Conservation (phyloP, 2,797 vertebrate genomes). For the Chanos chanos region DNA sequence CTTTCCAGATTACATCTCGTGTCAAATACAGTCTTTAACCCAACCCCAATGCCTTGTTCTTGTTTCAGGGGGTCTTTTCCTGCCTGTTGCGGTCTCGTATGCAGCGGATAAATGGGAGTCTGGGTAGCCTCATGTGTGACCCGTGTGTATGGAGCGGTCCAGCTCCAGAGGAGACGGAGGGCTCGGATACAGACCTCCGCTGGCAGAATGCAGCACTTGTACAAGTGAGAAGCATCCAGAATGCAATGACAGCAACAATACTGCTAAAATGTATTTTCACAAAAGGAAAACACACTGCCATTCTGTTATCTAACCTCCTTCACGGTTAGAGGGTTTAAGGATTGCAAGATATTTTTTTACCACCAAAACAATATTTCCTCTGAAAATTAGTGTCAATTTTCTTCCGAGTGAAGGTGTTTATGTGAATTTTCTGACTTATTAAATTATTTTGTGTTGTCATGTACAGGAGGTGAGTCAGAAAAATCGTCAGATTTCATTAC, state of each 20-base stretch:
- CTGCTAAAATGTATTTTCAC: no score
- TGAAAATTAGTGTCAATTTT: no score
- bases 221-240: conserved; percentile 61
- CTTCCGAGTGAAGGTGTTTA: background rate
- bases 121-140: conserved; percentile 68
- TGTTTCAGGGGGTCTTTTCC: conserved; percentile 23
- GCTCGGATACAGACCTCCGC: conserved; percentile 63
- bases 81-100: conserved; percentile 63
- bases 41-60: background rate
- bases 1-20: no score
- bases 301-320: no score
- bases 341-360: no score
- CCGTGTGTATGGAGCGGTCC: conserved; percentile 50
- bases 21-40: no score
- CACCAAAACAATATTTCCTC: no score
- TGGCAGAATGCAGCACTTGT: conserved; percentile 66
- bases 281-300: no score
- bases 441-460: background rate
- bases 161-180: conserved; percentile 38
- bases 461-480: conserved; percentile 63
- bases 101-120: conserved; percentile 65
- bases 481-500: conserved; percentile 63
- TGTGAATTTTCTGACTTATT: conserved; percentile 16
- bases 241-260: no score
- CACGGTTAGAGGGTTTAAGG: no score